Base-by-base conservation (phyloP, 2,888 invertebrate species). In the Drosophila buzzatii region DNA sequence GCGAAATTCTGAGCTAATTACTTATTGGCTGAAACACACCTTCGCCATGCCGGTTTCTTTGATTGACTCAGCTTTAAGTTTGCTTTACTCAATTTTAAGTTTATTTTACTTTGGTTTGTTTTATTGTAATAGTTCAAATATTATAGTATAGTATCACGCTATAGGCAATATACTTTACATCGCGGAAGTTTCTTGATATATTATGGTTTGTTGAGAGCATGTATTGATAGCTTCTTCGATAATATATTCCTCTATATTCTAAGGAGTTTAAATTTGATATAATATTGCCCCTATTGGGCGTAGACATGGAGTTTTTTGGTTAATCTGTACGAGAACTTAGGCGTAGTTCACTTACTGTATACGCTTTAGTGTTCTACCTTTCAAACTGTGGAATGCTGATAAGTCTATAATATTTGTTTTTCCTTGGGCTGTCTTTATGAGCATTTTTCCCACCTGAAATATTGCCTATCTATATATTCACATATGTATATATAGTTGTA, bases 1-100 rank as follows among this genome's bases (percentile, higher is more conserved):
- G 55, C 35, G 49, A 45, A 18, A 35, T 39, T 49, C 51, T 18
- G 33, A 64, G 70, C 64, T 82, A 75, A 86, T 82, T 83, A 81
- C 59, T 51, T 59, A 37, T 52, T 23, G 18, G 14, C 45, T 20
- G 41, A 41, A 35, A 70, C 71, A 76, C 74, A 65, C 55, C 70
- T 65, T 49, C 8, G 37, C 47, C 16, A 16, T 20, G 47, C 35
- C 47, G 49, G 35, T 57, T 70, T 61, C n/a, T 44, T 35, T 14
- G 39, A 42, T 69, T 37, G 37, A 33, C n/a, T 31, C n/a, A 42
- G 12, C 33, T 62, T 59, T 33, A 33, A 12, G 51, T 47, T 35
- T 16, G 39, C 31, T 69, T 35, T 16, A 12, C 7, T 31, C 16
- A 41, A 20, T 31, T 60, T 47, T 42, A 16, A 16, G 20, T 16